These are phyloP conservation scores for Fundulus diaphanus DNA, from an alignment of 2,797 vertebrate species.

Conservation along the genomic window DNA sequence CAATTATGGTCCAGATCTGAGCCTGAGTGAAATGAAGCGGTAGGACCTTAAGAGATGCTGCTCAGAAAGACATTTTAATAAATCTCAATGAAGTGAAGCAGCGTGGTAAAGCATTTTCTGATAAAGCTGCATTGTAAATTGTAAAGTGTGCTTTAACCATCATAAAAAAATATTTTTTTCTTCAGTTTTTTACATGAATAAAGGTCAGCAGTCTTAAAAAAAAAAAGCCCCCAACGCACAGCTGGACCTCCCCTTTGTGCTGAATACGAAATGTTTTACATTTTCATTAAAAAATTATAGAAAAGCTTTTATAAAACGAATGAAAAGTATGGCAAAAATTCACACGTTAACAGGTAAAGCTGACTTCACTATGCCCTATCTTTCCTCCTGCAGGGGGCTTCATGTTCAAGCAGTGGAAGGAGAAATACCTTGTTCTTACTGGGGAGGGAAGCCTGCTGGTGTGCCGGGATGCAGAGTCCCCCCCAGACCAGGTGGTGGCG, in stretches of 20 bases:
- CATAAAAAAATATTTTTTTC: background rate
- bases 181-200: background rate
- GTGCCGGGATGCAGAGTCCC: conserved; percentile 79
- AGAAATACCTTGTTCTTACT: conserved; percentile 82
- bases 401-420: conserved; percentile 90
- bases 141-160: too few species aligned
- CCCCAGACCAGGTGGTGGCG: conserved; percentile 80
- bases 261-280: background rate
- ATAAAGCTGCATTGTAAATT: too few species aligned
- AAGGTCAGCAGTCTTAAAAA: background rate
- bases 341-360: too few species aligned
- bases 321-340: too few species aligned
- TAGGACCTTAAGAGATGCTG: background rate
- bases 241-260: background rate
- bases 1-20: background rate
- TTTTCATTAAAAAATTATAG: background rate
- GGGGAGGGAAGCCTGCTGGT: conserved; percentile 83
- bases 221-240: background rate
- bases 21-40: background rate
- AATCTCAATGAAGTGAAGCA: too few species aligned
- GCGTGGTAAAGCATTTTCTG: too few species aligned
- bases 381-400: conserved; percentile 80
- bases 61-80: too few species aligned
- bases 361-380: background rate
- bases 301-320: too few species aligned